Base-by-base conservation (phyloP, 2,797 vertebrate genomes). In the Myotis pilosus region DNA sequence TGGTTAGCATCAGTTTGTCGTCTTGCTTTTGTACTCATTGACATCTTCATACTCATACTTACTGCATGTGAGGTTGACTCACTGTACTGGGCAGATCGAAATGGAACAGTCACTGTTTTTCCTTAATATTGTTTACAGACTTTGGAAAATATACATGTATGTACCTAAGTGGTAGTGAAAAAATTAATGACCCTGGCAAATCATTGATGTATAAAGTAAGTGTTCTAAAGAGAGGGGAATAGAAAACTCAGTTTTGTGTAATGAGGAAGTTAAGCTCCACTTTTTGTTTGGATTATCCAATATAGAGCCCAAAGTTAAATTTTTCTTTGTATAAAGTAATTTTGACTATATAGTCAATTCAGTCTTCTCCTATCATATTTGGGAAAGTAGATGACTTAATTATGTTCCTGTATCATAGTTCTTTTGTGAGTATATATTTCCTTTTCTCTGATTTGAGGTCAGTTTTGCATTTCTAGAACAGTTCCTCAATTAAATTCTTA, bases 251-350 rank as follows among this genome's bases (percentile, higher is more conserved):
- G 30, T 89, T 97, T 84, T 94, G 72, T 91, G 3, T 97, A 78
- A 82, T 86, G 96, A 97, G 93, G 94, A 97, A 97, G 92, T 87
- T n/a, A 76, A 88, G 92, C 78, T 98, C 44, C 19, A 62, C 68
- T 75, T 92, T 97, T 97, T 97, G 96, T 92, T 96, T 95, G 83
- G 95, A 97, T 88, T 97, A 94, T 96, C 89, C 92, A 98, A 53
- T 98, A 94, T 95, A 94, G 44, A 51, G 91, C 38, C 76, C 92
- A 96, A 96, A 64, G 89, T 97, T 96, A 94, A 96, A 95, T 97
- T 98, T 98, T 97, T 97, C 97, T 98, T 97, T 97, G 89, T 89
- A 92, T 96, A 93, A 96, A 5, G 0, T 92, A 95, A 60, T 95
- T 95, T 97, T 97, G 95, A 93, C 87, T 71, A 96, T 71, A 96